Base-by-base conservation (phyloP, 1,140 invertebrate genomes). In the Megalonaias nervosa region DNA sequence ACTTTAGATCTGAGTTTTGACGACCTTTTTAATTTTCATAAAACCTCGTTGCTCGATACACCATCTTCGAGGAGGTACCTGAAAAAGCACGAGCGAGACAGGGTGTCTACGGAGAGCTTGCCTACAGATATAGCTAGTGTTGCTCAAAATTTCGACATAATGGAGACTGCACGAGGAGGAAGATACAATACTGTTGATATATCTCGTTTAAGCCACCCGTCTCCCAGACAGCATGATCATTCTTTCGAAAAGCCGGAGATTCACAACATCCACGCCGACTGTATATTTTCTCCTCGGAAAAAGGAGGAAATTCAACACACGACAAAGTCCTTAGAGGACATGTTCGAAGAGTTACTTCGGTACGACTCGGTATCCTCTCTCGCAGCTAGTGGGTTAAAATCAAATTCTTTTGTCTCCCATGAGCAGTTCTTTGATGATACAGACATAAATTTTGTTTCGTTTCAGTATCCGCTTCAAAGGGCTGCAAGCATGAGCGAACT, bases 401-500 rank as follows among this genome's bases (percentile, higher is more conserved):
- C 38, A 23, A 67, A 72, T 60, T 14, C 60, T n/a, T 62, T 62
- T 0, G 9, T n/a, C 21, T 26, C 70, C 26, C 74, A 64, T 70
- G 67, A 55, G 62, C 74, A 75, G 74, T 80, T 75, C 61, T 86
- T 85, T 70, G 78, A 79, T 65, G 85, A 89, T 79, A 83, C 82
- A 81, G 83, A 85, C 67, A 73, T 81, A 75, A 84, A 86, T 81
- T 83, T 79, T 85, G 77, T 83, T 77, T 80, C 83, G 68, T 89
- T 89, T 83, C 84, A 85, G 81, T 82, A 83, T 75, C 85, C 85
- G 72, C 74, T 87, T 69, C 81, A 84, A 65, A 82, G 85, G 68
- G 81, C 88, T 67, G 83, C 81, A 79, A 89, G 88, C 75, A 88
- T 89, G 86, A 88, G 84, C 81, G 86, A 88, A 56, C 75, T 89